A percentile compares a stretch with the other conserved stretches of the same genome.
Evolutionary conservation across 1,140 invertebrate genomes (phyloP).

Genomic region (Drosophila sproati): DNA sequence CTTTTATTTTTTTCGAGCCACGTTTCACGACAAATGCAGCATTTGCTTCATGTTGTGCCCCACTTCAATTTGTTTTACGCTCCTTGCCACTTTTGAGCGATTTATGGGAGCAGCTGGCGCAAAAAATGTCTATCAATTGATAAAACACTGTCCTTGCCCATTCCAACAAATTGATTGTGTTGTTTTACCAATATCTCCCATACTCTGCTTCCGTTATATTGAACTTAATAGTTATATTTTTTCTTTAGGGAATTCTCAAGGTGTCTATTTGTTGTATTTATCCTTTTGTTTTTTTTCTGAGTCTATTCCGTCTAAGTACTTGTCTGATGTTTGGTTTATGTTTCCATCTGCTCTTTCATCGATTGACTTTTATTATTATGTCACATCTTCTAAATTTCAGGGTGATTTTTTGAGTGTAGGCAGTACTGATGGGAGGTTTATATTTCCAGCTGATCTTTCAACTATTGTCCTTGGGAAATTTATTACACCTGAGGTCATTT

Average conservation of each 20-base stretch:
- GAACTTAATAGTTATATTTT: conserved; percentile 4
- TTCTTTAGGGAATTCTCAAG: conserved; percentile 14
- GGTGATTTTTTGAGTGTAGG: too few relatives aligned
- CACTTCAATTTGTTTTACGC: conserved; percentile 77
- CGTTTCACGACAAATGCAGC: conserved; percentile 31
- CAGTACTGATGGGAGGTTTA: too few relatives aligned
- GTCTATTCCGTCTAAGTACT: too few relatives aligned
- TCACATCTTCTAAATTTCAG: too few relatives aligned
- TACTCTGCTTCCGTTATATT: conserved; percentile 24
- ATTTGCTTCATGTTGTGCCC: conserved; percentile 29
- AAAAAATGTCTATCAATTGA: conserved; percentile 48
- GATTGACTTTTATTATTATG: too few relatives aligned
- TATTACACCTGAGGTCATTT: neutral
- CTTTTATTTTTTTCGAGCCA: conserved; percentile 23
- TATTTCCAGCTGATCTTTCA: too few relatives aligned
- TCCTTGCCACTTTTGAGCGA: conserved; percentile 74
- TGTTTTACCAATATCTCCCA: conserved; percentile 6
- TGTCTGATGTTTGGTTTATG: too few relatives aligned
- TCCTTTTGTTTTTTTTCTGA: neutral
- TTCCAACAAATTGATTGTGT: conserved; percentile 61
- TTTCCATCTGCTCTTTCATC: too few relatives aligned
- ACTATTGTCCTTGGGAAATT: too few relatives aligned
- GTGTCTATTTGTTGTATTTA: conserved; percentile 24
- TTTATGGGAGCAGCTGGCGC: conserved; percentile 64
- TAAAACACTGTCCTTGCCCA: conserved; percentile 48